These are phyloP conservation scores for Albula glossodonta DNA, from an alignment of 2,113 vertebrate species.

Conservation along the genomic window DNA sequence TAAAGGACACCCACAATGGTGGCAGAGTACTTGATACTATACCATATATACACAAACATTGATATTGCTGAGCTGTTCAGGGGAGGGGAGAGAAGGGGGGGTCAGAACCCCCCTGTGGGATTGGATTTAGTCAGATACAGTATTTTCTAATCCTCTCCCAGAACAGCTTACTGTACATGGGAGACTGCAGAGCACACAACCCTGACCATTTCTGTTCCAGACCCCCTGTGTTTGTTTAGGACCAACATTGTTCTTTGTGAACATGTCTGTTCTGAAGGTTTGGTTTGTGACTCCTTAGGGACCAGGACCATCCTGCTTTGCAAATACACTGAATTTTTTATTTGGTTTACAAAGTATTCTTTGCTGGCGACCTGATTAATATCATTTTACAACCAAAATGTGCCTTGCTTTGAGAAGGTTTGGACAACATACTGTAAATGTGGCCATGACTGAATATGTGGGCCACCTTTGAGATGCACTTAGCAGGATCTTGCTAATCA, in stretches of 20 bases:
- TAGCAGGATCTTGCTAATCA: neutral
- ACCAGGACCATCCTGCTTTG: neutral
- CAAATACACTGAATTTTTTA: neutral
- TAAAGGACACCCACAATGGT: neutral
- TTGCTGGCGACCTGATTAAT: neutral
- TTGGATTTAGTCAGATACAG: slow-evolving; percentile 65
- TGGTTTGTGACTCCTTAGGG: neutral
- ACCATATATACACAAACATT: neutral
- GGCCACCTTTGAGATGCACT: neutral
- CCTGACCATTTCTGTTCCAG: slow-evolving; percentile 27
- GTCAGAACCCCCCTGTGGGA: slow-evolving; percentile 38
- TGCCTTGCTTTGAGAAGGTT: neutral
- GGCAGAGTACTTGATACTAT: neutral
- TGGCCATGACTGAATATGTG: neutral
- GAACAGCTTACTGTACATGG: slow-evolving; percentile 48
- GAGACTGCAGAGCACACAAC: slow-evolving; percentile 58
- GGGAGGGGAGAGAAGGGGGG: slow-evolving; percentile 41
- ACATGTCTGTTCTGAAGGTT: neutral
- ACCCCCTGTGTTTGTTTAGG: neutral
- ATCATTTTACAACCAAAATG: neutral
- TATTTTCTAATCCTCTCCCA: slow-evolving; percentile 59
- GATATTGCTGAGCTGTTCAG: slow-evolving; percentile 18
- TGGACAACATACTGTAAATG: neutral
- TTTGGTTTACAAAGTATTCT: neutral
- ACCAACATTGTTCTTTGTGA: neutral